Evolutionary conservation across 2,888 invertebrate species (phyloP), one percentile per base, ranked within the genome.

Genomic region (Ischnus inquisitorius): DNA sequence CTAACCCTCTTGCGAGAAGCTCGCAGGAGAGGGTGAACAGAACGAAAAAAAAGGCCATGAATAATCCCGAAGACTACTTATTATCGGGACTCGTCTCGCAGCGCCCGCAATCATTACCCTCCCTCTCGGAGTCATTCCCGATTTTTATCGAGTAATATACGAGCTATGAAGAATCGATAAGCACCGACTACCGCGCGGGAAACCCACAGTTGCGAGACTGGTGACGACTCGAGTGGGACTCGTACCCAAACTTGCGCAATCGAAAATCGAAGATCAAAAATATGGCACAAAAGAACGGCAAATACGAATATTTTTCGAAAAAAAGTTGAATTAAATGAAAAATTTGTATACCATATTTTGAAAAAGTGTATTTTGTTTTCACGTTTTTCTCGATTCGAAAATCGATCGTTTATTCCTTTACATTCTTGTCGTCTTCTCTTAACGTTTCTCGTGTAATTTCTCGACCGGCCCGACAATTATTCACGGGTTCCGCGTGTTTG

Each of bases 121-220:
- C 28, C 25, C 51, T 67, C 46, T 48, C 51, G 19, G 22, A 62
- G 22, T 69, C 46, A 62, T 60, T 60, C 72, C 16, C 48, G 39
- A 83, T 72, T 79, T 78, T 81, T 84, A 84, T 84, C 84, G 74
- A 84, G 54, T 84, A 74, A 84, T 84, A 84, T 84, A 84, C 81
- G 84, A 84, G 84, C 84, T 78, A 84, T 81, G 84, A 81, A 84
- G 34, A 69, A 78, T 84, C 84, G 84, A 84, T 84, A 84, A 84
- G 84, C 77, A 71, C 51, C 54, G 57, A 84, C 84, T 78, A 81
- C 84, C 80, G 81, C 77, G 69, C 60, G 72, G 64, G 41, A n/a
- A 64, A 22, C 68, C 28, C 67, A 16, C 28, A 60, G 60, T 54
- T 54, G 54, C 19, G 54, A 19, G 19, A 19, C 54, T 54, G 12